A percentile compares a stretch with the other conserved stretches of the same genome.
These are phyloP conservation scores for Alouatta palliata DNA, from an alignment of 2,113 vertebrate genomes.

Conservation along the genomic window DNA sequence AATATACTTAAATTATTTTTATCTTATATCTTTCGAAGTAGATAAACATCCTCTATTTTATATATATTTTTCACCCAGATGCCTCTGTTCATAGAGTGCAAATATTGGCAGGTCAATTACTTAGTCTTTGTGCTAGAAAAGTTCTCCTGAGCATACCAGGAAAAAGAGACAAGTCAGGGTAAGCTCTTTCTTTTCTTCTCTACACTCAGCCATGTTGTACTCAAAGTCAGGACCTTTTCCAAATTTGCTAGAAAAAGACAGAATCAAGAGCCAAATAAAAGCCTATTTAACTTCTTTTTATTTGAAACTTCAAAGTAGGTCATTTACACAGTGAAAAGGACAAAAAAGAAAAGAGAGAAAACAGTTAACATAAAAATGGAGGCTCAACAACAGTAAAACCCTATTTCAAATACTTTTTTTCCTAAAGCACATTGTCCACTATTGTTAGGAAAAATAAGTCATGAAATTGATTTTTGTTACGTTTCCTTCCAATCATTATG, in stretches of 20 bases:
- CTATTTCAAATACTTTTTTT: neutral
- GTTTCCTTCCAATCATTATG: constrained; percentile 37
- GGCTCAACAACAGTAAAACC: neutral
- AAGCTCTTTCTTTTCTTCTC: constrained; percentile 14
- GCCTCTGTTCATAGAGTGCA: neutral
- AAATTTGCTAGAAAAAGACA: constrained; percentile 68
- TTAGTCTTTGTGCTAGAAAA: neutral
- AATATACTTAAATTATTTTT: neutral
- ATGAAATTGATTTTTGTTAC: constrained; percentile 17
- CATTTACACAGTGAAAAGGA: constrained; percentile 65
- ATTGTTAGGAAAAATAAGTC: neutral
- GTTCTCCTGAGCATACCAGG: neutral
- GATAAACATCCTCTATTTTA: neutral
- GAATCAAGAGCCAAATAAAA: constrained; percentile 71
- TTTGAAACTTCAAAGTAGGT: constrained; percentile 78
- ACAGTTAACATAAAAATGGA: constrained; percentile 20
- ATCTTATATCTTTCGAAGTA: neutral
- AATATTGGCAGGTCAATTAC: neutral
- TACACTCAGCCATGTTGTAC: constrained; percentile 27
- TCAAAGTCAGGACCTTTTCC: constrained; percentile 62
- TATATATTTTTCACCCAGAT: neutral
- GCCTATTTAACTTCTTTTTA: constrained; percentile 76
- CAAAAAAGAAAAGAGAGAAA: constrained; percentile 50
- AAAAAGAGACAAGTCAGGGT: neutral
- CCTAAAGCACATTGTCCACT: neutral